Evolutionary conservation across 2,113 vertebrate genomes (phyloP).

Genomic region (Rhinogobius similis): DNA sequence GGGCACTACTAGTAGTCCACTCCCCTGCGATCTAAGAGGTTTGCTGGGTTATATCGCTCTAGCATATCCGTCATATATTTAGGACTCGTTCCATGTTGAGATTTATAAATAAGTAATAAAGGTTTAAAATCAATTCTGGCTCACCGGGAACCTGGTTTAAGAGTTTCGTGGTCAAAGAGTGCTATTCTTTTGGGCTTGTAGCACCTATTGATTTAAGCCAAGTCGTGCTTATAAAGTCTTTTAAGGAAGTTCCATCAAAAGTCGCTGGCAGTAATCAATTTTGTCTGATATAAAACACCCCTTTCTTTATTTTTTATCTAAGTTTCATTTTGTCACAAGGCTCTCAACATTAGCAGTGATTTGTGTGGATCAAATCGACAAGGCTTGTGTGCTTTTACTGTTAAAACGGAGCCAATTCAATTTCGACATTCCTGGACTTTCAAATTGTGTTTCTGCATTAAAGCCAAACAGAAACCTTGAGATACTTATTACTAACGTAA

Average conservation of each 20-base stretch:
- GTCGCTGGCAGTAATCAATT: slow-evolving; percentile 2
- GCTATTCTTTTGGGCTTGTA: background rate
- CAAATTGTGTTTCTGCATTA: background rate
- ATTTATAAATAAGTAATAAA: slow-evolving; percentile 11
- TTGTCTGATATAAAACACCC: background rate
- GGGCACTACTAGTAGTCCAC: slow-evolving; percentile 9
- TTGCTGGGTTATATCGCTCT: slow-evolving; percentile 1
- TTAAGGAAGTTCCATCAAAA: background rate
- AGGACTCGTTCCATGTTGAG: slow-evolving; percentile 4
- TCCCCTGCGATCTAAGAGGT: slow-evolving; percentile 12
- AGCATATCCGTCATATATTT: slow-evolving; percentile 12
- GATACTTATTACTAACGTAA: background rate
- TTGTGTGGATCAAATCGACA: background rate
- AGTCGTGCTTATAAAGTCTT: background rate
- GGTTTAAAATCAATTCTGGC: slow-evolving; percentile 12
- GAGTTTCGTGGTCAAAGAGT: background rate
- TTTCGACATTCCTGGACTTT: background rate
- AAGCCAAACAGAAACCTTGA: background rate
- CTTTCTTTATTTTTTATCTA: background rate
- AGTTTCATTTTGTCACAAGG: background rate
- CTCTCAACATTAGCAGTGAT: background rate
- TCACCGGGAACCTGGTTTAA: background rate
- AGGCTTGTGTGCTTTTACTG: background rate
- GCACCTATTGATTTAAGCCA: background rate
- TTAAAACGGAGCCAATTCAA: background rate